Evolutionary conservation across 2,888 invertebrate species (phyloP).

Genomic region (Auanema freiburgensis): DNA sequence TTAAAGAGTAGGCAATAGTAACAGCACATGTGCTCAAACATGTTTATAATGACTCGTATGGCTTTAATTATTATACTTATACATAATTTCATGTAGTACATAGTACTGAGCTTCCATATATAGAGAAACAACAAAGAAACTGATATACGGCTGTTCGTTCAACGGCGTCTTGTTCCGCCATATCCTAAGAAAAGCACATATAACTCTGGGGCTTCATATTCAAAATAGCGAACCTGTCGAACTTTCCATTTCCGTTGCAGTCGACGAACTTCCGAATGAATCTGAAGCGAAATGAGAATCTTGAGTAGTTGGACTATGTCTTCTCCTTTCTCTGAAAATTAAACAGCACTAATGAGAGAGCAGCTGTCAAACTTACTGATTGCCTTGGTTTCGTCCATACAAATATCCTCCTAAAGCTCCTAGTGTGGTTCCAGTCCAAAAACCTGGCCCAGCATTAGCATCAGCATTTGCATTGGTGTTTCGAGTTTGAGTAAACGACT

Average conservation of each 20-base stretch:
- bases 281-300: too few species aligned
- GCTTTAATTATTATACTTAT: too few species aligned
- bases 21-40: too few species aligned
- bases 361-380: too few species aligned
- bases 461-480: background rate
- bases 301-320: constrained; percentile 1
- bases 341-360: background rate
- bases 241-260: constrained; percentile 6
- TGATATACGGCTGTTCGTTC: background rate
- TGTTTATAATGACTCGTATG: too few species aligned
- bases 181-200: constrained; percentile 7
- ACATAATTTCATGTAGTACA: too few species aligned
- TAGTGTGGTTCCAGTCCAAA: constrained; percentile 51
- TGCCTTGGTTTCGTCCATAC: constrained; percentile 11
- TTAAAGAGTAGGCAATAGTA: too few species aligned
- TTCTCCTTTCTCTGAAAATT: constrained; percentile 4
- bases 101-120: too few species aligned
- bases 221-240: constrained; percentile 7
- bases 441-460: constrained; percentile 19
- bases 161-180: constrained; percentile 21
- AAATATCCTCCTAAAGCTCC: constrained; percentile 59
- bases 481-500: background rate
- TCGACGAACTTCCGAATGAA: too few species aligned
- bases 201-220: background rate
- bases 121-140: too few species aligned